These are phyloP conservation scores for Melanargia galathea DNA, from an alignment of 2,888 invertebrate genomes.

Conservation along the genomic window DNA sequence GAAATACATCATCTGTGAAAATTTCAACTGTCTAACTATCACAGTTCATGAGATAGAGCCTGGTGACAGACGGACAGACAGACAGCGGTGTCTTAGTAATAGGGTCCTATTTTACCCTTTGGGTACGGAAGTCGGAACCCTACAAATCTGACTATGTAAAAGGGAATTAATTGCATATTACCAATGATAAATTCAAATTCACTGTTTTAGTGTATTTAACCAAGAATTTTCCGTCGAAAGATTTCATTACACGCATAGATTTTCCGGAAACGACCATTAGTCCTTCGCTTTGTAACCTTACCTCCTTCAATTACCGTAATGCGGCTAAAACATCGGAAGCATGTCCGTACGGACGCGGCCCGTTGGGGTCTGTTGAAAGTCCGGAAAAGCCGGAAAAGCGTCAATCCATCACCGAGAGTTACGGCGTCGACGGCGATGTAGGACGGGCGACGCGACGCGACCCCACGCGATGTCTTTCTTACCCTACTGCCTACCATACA, in stretches of 20 bases:
- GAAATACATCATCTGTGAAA: too few relatives aligned
- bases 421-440: conserved; percentile 23
- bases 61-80: too few relatives aligned
- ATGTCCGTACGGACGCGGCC: conserved; percentile 20
- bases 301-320: conserved; percentile 26
- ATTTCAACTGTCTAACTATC: too few relatives aligned
- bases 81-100: too few relatives aligned
- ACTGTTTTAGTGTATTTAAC: background rate
- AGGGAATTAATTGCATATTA: too few relatives aligned
- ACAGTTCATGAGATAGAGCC: too few relatives aligned
- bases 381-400: conserved; percentile 39
- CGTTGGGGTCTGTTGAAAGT: conserved; percentile 34
- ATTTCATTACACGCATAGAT: conserved; percentile 5
- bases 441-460: conserved; percentile 41
- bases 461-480: conserved; percentile 40
- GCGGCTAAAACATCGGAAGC: conserved; percentile 28
- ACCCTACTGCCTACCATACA: conserved; percentile 23
- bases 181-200: background rate
- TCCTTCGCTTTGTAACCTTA: conserved; percentile 19
- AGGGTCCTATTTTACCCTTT: too few relatives aligned
- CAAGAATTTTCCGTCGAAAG: background rate
- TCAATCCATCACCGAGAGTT: conserved; percentile 36
- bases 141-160: too few relatives aligned
- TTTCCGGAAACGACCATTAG: conserved; percentile 10
- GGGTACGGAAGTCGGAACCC: too few relatives aligned